Evolutionary conservation across 1,140 invertebrate genomes (phyloP).

Genomic region (Drosophila sulfurigaster): DNA sequence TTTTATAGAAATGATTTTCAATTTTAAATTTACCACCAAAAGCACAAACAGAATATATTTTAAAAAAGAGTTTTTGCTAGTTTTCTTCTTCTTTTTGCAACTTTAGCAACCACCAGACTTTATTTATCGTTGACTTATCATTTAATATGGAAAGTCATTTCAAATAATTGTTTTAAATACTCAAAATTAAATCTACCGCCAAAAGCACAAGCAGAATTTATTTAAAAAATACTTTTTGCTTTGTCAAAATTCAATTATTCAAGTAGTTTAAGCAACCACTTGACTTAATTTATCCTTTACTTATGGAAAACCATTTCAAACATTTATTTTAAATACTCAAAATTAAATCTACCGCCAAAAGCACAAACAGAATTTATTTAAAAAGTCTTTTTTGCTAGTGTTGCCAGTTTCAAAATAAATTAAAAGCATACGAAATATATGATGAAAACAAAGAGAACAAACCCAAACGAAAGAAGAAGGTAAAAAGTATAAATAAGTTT

Average conservation of each 20-base stretch:
- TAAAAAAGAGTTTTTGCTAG: too few species aligned
- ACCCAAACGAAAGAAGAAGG: conserved; percentile 31
- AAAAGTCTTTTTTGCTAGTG: conserved; percentile 53
- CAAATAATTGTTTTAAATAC: neutral
- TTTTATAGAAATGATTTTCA: too few species aligned
- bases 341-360: conserved; percentile 50
- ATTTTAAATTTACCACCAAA: conserved; percentile 46
- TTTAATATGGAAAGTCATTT: neutral
- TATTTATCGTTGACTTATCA: too few species aligned
- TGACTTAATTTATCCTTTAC: too few species aligned
- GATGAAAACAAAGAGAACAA: conserved; percentile 70
- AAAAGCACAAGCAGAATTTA: conserved; percentile 31
- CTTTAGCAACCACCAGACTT: too few species aligned
- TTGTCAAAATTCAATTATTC: too few species aligned
- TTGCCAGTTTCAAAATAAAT: conserved; percentile 53
- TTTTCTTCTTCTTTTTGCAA: too few species aligned
- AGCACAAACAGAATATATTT: conserved; percentile 2
- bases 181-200: conserved; percentile 40
- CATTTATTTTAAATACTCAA: neutral
- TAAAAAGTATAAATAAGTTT: conserved; percentile 49
- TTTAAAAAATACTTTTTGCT: conserved; percentile 34
- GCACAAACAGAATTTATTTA: conserved; percentile 9
- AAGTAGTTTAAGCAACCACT: too few species aligned
- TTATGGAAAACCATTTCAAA: neutral
- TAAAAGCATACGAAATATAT: conserved; percentile 58